A percentile compares a stretch with the other conserved stretches of the same genome.
These are phyloP conservation scores for Indicator maculatus DNA, from an alignment of 2,113 vertebrate genomes.

Conservation along the genomic window DNA sequence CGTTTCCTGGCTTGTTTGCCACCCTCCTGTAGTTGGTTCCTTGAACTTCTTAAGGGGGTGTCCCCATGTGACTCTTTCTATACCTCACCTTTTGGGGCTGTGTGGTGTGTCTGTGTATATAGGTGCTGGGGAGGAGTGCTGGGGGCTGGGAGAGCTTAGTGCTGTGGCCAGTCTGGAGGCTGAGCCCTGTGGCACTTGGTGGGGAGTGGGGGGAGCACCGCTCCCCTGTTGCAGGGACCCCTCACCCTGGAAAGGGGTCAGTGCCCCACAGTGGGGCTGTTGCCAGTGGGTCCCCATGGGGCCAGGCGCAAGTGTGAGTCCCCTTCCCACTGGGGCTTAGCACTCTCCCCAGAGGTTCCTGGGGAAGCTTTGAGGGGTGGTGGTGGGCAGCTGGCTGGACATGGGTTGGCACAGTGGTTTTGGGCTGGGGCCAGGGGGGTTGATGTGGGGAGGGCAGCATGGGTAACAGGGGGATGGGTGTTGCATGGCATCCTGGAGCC, in stretches of 20 bases:
- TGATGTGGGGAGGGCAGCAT: neutral
- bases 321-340: neutral
- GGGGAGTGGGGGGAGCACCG: neutral
- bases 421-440: neutral
- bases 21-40: constrained; percentile 45
- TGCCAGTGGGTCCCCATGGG: neutral
- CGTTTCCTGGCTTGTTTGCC: neutral
- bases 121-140: constrained; percentile 4
- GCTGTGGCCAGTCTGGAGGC: constrained; percentile 1
- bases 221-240: no score
- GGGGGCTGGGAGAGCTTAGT: neutral
- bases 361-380: neutral
- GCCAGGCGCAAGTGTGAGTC: neutral
- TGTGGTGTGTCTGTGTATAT: constrained; percentile 61
- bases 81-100: constrained; percentile 76
- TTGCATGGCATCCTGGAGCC: neutral
- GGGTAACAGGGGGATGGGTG: neutral
- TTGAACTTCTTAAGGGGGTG: constrained; percentile 68
- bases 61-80: constrained; percentile 69
- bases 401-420: neutral
- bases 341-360: no score
- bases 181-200: neutral
- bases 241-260: neutral
- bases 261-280: neutral
- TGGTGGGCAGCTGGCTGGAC: neutral